Conservation (phyloP, 1,140 invertebrate species). For the Coenobita brevimanus region DNA sequence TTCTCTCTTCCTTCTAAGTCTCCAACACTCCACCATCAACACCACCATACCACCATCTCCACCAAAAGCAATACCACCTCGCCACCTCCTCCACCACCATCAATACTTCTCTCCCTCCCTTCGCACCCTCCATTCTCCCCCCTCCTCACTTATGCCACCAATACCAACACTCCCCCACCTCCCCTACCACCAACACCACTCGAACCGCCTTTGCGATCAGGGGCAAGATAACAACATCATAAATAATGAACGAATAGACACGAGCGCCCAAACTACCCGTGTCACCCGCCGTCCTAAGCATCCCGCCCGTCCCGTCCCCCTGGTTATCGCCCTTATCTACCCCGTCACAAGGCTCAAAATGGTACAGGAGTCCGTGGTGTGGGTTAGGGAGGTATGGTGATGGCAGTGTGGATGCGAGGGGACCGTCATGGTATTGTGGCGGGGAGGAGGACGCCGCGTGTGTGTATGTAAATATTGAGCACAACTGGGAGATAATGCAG, state of each 20-base stretch:
- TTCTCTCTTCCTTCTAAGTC: too few relatives aligned
- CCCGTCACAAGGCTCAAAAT: neutral
- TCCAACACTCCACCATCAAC: too few relatives aligned
- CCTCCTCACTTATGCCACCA: neutral
- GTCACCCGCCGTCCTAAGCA: neutral
- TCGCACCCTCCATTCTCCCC: neutral
- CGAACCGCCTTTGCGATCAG: slow-evolving; percentile 24
- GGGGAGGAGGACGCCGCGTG: neutral
- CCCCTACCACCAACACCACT: neutral
- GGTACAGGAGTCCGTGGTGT: neutral
- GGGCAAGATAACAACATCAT: slow-evolving; percentile 48
- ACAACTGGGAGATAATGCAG: slow-evolving; percentile 29
- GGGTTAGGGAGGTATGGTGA: neutral
- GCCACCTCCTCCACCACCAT: neutral
- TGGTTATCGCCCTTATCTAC: neutral
- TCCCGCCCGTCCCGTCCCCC: neutral
- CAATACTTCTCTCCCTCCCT: neutral
- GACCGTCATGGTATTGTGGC: slow-evolving; percentile 17
- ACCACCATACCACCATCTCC: too few relatives aligned
- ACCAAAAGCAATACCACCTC: neutral
- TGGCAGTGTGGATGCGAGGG: neutral
- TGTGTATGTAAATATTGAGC: slow-evolving; percentile 44
- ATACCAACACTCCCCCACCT: neutral
- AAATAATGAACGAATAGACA: slow-evolving; percentile 56
- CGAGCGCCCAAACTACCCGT: slow-evolving; percentile 14